Base-by-base conservation (phyloP, 1,140 invertebrate genomes). In the Acromyrmex echinatior region DNA sequence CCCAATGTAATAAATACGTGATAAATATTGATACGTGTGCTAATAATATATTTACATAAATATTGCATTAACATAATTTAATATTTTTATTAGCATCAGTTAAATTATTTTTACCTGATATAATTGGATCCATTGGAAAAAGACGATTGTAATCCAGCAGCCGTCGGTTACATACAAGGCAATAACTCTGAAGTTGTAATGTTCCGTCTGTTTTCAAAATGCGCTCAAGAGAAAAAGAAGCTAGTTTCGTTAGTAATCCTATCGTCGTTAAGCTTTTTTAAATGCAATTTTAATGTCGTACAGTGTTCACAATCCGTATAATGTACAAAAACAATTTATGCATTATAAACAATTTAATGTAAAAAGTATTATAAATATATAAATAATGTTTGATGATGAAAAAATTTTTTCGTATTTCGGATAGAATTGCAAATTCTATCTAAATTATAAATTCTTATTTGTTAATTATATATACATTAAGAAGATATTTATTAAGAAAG, bases 81-180 rank as follows among this genome's bases (percentile, higher is more conserved):
- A 0, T 3, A 63, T 78, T 31, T 58, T 82, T 51, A 0, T 2
- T 6, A 66, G 31, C 1, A 12, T 35, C 12, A 70, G 51, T 86
- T 49, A 5, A 63, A 49, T 21, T 84, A 28, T 35, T 86, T 94
- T 95, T 89, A 95, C 95, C 95, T 89, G 94, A 80, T 78, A 94
- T 91, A 70, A 94, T 94, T 28, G 95, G 92, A 92, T 95, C 94
- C 95, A 95, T 95, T 74, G 91, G 71, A 87, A 91, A 90, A 91
- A 90, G 90, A 79, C 76, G 84, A 45, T 45, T 65, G 65, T 58
- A 79, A 56, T 70, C 86, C 66, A 35, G 70, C 82, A 86, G 90
- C 91, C 93, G 92, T 91, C 93, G 94, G 88, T 81, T 88, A 89
- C 85, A 85, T 88, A 70, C 62, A 90, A 87, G 21, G 84, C 87